Evolutionary conservation across 1,140 invertebrate species (phyloP), one percentile per base, ranked within the genome.

Genomic region (Anastrepha obliqua): DNA sequence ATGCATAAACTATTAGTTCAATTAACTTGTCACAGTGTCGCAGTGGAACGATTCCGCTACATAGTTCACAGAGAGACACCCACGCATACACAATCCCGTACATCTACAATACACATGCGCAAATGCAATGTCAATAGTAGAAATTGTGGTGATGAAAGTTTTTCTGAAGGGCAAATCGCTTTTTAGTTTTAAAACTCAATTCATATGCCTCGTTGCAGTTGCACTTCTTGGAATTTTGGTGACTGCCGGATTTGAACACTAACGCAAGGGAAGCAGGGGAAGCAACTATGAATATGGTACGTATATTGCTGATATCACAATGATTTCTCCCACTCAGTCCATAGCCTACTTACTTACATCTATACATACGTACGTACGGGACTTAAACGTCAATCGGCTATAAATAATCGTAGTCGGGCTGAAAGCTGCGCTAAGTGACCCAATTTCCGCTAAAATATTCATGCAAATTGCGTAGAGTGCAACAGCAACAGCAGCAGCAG

Each of bases 341-440:
- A 11, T 15, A 78, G 9, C 17, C 60, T n/a, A 17, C 60, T 62
- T 62, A 29, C 29, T 0, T 29, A 29, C 7, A 17, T 47, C 3
- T 17, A 15, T 74, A 42, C 39, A 67, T 11, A 39, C 39, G 65
- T 5, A 17, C 70, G 47, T 7, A 7, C 15, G 6, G 74, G 44
- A 51, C 55, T 81, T 81, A 29, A 55, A 81, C 74, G 17, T 55
- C 47, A 81, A n/a, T 81, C 42, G 47, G 3, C 47, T 81, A 81
- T 81, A 81, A 81, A 81, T 81, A 81, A 55, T 81, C 47, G 74
- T 9, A 81, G 11, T 47, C 39, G 55, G 47, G 20, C 17, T 81
- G 47, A 81, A 81, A 81, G 74, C 74, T 55, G n/a, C n/a, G 74
- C 74, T 81, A 81, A 81, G 74, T 81, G 74, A 81, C 74, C 74